Base-by-base conservation (phyloP, 2,113 vertebrate species). In the Cyprinodon brontotheroides region DNA sequence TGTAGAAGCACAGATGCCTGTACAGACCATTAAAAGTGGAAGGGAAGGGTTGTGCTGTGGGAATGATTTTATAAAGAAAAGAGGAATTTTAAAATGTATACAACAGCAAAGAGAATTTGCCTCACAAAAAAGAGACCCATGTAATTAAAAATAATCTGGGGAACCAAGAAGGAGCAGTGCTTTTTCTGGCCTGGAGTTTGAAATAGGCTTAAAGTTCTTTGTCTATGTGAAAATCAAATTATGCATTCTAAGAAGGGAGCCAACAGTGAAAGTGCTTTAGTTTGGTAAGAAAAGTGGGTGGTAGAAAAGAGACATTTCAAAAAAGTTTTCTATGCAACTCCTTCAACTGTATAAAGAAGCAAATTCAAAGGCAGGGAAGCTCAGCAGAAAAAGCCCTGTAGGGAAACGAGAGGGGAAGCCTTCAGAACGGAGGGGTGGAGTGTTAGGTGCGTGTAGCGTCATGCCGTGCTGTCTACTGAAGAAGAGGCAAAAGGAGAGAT, bases 291-390 rank as follows among this genome's bases (percentile, higher is more conserved):
- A 68, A 38, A 10, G 29, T 12, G 59, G 69, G 61, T 3, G 13
- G 68, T 61, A 1, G 7, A 66, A 78, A 82, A 80, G 29, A 85
- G 74, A 87, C 87, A 85, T 84, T 48, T 73, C 59, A 80, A 87
- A 90, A 86, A 88, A 87, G 79, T 82, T 66, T 92, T 81, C 79
- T 89, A 86, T 87, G 87, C 64, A 77, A 77, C 78, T 87, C 78
- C 77, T 89, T 68, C 60, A 80, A 75, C 6, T 3, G 70, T 74
- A 86, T 84, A 78, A 87, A 68, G 75, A 77, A 68, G 41, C 74
- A 79, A 83, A 88, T 74, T 79, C 80, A 75, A 82, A 29, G 41
- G 77, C 81, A 86, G 57, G 63, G 79, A 78, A 68, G 75, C 57
- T 74, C 50, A 29, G 78, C 29, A 50, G 29, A 29, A 57, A 86